Evolutionary conservation across 2,888 invertebrate genomes (phyloP).

Genomic region (Lottia gigantea): DNA sequence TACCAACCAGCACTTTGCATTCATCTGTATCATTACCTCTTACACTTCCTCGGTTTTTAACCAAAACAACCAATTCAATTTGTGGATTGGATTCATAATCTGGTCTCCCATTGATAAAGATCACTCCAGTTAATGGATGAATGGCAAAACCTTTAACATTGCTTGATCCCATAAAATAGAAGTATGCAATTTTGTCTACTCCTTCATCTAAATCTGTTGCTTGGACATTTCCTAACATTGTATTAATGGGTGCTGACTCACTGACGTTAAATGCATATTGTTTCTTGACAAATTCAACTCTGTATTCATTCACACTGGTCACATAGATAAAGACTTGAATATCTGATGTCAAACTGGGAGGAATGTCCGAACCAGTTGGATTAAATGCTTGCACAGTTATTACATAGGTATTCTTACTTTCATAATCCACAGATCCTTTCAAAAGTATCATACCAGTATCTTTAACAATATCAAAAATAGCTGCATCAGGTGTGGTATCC

Average conservation of each 20-base stretch:
- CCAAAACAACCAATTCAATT: constrained; percentile 81
- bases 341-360: constrained; percentile 37
- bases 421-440: constrained; percentile 85
- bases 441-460: constrained; percentile 83
- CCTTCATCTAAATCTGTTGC: constrained; percentile 61
- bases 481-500: constrained; percentile 70
- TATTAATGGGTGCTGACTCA: constrained; percentile 54
- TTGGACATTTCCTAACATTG: constrained; percentile 45
- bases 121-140: constrained; percentile 82
- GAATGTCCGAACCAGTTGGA: constrained; percentile 77
- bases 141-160: constrained; percentile 91
- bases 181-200: constrained; percentile 75
- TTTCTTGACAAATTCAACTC: constrained; percentile 51
- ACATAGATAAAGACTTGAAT: constrained; percentile 51
- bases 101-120: constrained; percentile 83
- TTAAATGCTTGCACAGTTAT: constrained; percentile 86
- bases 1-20: constrained; percentile 91
- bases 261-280: constrained; percentile 55
- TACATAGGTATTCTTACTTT: constrained; percentile 80
- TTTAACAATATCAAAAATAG: constrained; percentile 81
- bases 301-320: constrained; percentile 60
- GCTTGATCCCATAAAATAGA: constrained; percentile 91
- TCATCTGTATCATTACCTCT: constrained; percentile 95
- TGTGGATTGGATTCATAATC: constrained; percentile 57
- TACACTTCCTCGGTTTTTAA: constrained; percentile 94